Conservation (phyloP, 2,888 invertebrate species). For the Limnephilus marmoratus region DNA sequence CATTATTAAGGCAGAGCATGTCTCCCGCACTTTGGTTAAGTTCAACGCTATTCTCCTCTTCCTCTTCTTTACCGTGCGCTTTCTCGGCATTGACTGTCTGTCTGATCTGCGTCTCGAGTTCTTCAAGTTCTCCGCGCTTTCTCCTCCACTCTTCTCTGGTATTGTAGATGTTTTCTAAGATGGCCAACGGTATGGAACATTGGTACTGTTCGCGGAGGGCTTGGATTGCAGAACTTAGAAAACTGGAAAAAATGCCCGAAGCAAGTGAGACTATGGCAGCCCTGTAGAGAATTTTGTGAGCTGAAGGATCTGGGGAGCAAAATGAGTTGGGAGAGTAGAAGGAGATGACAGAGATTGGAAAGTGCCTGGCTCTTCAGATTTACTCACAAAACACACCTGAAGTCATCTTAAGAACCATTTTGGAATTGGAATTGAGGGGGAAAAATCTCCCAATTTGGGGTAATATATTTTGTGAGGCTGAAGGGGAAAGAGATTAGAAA, state of each 20-base stretch:
- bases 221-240: constrained; percentile 72
- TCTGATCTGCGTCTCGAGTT: constrained; percentile 66
- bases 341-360: neutral
- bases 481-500: too few relatives aligned
- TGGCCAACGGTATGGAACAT: constrained; percentile 72
- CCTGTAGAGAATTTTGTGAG: neutral
- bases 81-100: constrained; percentile 3
- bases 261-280: neutral
- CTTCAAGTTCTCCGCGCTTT: constrained; percentile 73
- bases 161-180: constrained; percentile 72
- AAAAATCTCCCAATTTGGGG: too few relatives aligned
- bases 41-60: constrained; percentile 47
- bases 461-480: too few relatives aligned
- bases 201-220: constrained; percentile 74
- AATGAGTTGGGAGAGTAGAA: neutral
- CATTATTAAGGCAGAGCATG: constrained; percentile 8
- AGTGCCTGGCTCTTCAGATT: neutral
- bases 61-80: neutral
- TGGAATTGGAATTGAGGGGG: too few relatives aligned
- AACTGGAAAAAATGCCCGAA: constrained; percentile 68
- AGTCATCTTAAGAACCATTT: neutral
- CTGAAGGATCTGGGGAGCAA: neutral
- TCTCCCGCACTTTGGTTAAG: constrained; percentile 12
- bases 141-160: constrained; percentile 71
- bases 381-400: neutral